Evolutionary conservation across 2,888 invertebrate species (phyloP).

Genomic region (Neoitamus cyanurus): DNA sequence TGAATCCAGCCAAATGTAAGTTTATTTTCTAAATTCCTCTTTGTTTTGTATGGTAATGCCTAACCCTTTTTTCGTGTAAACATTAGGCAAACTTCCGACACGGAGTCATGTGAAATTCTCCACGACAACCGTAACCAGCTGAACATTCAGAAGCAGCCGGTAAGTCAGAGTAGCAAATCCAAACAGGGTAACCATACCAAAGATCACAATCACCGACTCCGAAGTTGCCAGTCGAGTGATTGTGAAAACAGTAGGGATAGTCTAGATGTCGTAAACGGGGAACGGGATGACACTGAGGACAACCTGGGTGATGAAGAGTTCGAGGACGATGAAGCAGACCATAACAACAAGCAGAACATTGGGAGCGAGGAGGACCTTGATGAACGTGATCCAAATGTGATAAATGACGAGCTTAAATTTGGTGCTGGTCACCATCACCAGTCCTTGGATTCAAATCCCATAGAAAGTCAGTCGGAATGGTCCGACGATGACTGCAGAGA

Average conservation of each 20-base stretch:
- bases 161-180: constrained; percentile 37
- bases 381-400: constrained; percentile 60
- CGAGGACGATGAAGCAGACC: constrained; percentile 64
- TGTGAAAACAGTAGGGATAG: constrained; percentile 64
- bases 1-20: constrained; percentile 66
- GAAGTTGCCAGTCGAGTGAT: constrained; percentile 64
- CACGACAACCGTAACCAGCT: constrained; percentile 61
- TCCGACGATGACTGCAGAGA: constrained; percentile 75
- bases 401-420: constrained; percentile 67
- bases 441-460: constrained; percentile 66
- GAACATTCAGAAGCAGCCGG: constrained; percentile 43
- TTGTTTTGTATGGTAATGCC: no score
- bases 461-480: constrained; percentile 86
- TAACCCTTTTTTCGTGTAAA: not conserved
- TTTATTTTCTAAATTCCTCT: constrained; percentile 50
- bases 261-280: constrained; percentile 61
- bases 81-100: constrained; percentile 66
- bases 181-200: constrained; percentile 55
- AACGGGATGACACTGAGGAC: constrained; percentile 65
- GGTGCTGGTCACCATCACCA: constrained; percentile 66
- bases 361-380: constrained; percentile 10
- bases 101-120: constrained; percentile 66
- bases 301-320: constrained; percentile 65
- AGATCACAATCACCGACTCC: constrained; percentile 62
- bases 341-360: not conserved